Evolutionary conservation across 2,888 invertebrate species (phyloP), one percentile per base, ranked within the genome.

Genomic region (Spodoptera picta): DNA sequence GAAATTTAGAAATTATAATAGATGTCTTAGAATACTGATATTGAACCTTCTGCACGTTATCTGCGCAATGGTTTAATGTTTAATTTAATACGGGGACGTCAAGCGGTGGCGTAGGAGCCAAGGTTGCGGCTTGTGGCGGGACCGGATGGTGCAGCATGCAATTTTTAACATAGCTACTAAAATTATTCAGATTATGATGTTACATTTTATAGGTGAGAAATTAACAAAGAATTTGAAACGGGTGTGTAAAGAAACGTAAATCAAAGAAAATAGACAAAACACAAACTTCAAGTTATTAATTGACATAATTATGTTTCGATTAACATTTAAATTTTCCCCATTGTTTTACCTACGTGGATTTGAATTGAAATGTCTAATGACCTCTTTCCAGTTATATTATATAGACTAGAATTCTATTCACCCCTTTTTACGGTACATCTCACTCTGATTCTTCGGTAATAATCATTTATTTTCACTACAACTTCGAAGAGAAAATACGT

Each of bases 51-150:
- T 73, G 51, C 2, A 11, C 11, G 19, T 10, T 19, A 55, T 11
- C 44, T 60, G 24, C 41, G 10, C 1, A 19, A n/a, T 48, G 12
- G n/a, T 48, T 60, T 68, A 46, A 73, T 61, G 55, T 74, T 74
- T 53, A 53, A 61, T 61, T 60, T 69, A 60, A 69, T 61, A 61
- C 74, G 45, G 69, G 69, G 61, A 69, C 69, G 55, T 73, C 60
- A 55, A 55, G 41, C 31, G 69, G 55, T 42, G 10, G 74, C 55
- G 54, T 67, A 60, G 47, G 61, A 73, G 52, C 49, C 69, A 74
- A 69, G 69, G 69, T 62, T 69, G 74, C 3, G 74, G 69, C 44
- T 69, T 69, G 69, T 44, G 74, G 69, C 55, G 69, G n/a, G 36
- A 69, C 74, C 52, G 69, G 31, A 73, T 61, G 74, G 52, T 56